phyloP scores from a whole-genome alignment of 2,113 vertebrate genomes.

The Trichomycterus rosablanca region DNA sequence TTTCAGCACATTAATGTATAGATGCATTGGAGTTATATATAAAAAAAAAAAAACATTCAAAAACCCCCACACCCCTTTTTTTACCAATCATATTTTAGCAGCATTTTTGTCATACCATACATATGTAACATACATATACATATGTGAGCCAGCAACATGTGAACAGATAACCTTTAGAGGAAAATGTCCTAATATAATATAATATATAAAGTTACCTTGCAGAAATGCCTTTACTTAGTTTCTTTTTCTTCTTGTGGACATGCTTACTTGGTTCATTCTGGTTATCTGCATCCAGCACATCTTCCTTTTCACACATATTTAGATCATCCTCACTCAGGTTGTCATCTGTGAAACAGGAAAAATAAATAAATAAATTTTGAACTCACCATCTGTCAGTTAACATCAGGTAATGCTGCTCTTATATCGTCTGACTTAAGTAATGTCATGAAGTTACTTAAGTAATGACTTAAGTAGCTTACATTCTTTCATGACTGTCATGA shows the following conservation, averaged over 20 bases:
- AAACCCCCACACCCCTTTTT: no score
- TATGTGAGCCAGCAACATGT: neutral
- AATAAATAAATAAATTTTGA: neutral
- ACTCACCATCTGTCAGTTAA: no score
- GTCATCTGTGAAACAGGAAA: slow-evolving; percentile 67
- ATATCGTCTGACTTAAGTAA: no score
- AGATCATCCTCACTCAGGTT: slow-evolving; percentile 92
- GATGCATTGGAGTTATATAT: no score
- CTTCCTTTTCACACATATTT: slow-evolving; percentile 82
- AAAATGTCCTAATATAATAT: neutral
- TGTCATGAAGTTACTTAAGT: no score
- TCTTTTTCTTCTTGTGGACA: slow-evolving; percentile 55
- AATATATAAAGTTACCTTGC: slow-evolving; percentile 59
- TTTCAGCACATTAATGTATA: no score
- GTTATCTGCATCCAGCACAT: slow-evolving; percentile 63
- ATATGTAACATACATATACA: neutral
- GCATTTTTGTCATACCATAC: no score
- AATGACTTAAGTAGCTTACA: no score
- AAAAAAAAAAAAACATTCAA: no score
- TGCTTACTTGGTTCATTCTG: slow-evolving; percentile 50
- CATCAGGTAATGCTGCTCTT: no score
- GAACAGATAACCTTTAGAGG: neutral
- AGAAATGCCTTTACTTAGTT: slow-evolving; percentile 50
- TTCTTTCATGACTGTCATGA: no score
- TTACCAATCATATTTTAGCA: no score